Evolutionary conservation across 2,888 invertebrate genomes (phyloP), one percentile per base, ranked within the genome.

Genomic region (Chrysolina oricalcia): DNA sequence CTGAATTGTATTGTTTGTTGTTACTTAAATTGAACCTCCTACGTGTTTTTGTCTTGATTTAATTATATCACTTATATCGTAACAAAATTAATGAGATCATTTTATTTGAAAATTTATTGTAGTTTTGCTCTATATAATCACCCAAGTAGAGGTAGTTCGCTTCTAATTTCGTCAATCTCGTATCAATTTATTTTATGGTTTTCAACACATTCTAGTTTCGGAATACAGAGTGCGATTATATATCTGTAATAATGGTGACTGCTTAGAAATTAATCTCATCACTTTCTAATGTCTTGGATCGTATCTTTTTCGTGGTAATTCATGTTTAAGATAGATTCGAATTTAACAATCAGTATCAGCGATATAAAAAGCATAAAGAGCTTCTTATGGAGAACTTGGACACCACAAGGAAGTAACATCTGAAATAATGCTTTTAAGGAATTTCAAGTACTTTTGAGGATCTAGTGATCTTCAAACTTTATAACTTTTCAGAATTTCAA

Each of bases 31-130:
- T 35, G 27, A 59, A 59, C 15, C 35, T n/a, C 2, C 35, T 59
- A n/a, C n/a, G 59, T 27, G 17, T 59, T 59, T 59, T 59, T 23
- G 15, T 27, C 27, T 35, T 15, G 23, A 27, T 10, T n/a, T 17
- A 59, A 17, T 59, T 50, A 15, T 59, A 35, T 27, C 35, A 59
- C 27, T 59, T n/a, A 35, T 59, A 35, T 59, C 59, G 59, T 59
- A 59, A 59, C 27, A n/a, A 59, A 59, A n/a, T 59, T 59, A 59
- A 59, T 27, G 59, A 35, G 59, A 59, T 59, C 15, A 35, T 23
- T 59, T 59, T 59, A 59, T 59, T 59, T 9, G 23, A 59, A 59
- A 27, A 59, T 59, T 59, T 27, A 59, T 59, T 59, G 27, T 59
- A 35, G n/a, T 59, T 27, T 35, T 59, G 59, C 27, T 27, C 59